Percentiles rank a stretch among this genome's conserved stretches.
These are phyloP conservation scores for Camponotus fellah DNA, from an alignment of 2,888 invertebrate species.

Conservation along the genomic window DNA sequence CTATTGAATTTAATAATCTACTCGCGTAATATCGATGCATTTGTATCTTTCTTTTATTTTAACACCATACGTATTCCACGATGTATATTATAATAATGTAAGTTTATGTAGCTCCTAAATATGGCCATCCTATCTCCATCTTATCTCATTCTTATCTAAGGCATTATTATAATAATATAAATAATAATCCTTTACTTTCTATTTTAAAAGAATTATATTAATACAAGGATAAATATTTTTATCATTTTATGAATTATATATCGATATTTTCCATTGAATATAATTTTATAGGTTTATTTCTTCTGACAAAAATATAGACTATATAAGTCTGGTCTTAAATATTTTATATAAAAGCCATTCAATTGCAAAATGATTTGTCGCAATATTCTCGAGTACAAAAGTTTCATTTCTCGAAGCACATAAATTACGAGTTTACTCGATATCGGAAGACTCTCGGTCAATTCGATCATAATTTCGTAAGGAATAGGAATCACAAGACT, in stretches of 20 bases:
- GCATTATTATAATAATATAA: background rate
- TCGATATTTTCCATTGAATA: background rate
- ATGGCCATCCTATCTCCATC: background rate
- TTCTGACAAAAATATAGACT: background rate
- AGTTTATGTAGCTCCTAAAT: background rate
- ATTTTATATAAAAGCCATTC: background rate
- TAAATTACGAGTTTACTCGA: conserved; percentile 1
- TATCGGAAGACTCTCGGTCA: background rate
- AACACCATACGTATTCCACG: background rate
- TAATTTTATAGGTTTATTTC: background rate
- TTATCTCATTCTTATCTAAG: too few species aligned
- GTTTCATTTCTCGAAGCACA: too few species aligned
- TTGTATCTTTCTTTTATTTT: conserved; percentile 26
- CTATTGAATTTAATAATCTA: background rate
- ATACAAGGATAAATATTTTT: background rate
- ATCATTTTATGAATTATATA: background rate
- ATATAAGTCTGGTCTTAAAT: background rate
- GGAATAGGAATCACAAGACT: conserved; percentile 7
- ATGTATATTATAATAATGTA: conserved; percentile 7
- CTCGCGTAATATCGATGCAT: background rate
- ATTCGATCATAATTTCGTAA: conserved; percentile 25
- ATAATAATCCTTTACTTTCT: background rate
- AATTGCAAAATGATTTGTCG: background rate
- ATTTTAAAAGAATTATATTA: background rate
- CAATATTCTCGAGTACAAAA: background rate